Base-by-base conservation (phyloP, 2,888 invertebrate genomes). In the Timema podura region DNA sequence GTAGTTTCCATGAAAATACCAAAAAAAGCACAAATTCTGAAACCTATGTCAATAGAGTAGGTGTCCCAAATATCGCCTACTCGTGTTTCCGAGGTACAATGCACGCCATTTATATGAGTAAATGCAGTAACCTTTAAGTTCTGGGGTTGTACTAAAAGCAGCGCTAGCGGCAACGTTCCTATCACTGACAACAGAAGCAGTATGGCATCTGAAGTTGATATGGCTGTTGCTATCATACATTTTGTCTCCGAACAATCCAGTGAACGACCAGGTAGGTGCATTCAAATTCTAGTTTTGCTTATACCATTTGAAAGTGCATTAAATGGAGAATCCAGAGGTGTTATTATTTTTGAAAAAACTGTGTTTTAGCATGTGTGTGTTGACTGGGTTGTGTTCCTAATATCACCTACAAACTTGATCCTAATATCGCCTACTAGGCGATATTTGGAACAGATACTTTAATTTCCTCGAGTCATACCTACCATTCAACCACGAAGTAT, bases 321-420 rank as follows among this genome's bases (percentile, higher is more conserved):
- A 59, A 59, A 59, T 59, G 7, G 44, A 44, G 16, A 15, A 44
- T 59, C 9, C 59, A 5, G 44, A 59, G 59, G 59, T 59, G 15
- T 5, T 59, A 59, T 59, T 59, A 59, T 59, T 59, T 59, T 59
- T 5, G 5, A 59, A 10, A 49, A 49, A 44, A 16, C 30, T 59
- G 16, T 59, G 59, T 15, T 5, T 16, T 16, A 9, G 59, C 44
- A 16, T 59, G 59, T 59, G 16, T 59, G 59, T 59, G 59, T 59
- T 59, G 59, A 59, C 59, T 59, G 59, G 44, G 59, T 44, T 59
- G 5, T 16, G 59, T 59, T 59, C 59, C 59, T 59, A 59, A 59
- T 59, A 59, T 59, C 59, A 44, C 59, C 59, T 59, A 59, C 30
- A 6, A 59, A 59, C 5, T 7, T 11, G 59, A 59, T 16, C 6